These are phyloP conservation scores for Chaetoderma sp. DNA, from an alignment of 2,888 invertebrate genomes.

Conservation along the genomic window DNA sequence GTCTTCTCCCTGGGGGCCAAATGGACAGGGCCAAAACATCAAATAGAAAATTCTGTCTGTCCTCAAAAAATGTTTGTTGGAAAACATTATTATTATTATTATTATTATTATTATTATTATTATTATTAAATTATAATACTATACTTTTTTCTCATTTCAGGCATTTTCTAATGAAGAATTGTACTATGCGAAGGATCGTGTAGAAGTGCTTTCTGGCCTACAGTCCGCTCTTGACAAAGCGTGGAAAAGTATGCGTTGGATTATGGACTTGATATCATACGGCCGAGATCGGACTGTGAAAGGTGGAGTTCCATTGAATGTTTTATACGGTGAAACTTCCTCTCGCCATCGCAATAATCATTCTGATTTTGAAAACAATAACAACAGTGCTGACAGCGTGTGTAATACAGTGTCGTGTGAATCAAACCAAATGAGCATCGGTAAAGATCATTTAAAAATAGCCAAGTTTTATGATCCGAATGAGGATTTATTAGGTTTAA, in stretches of 20 bases:
- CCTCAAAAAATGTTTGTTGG: too few relatives aligned
- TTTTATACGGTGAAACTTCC: conserved; percentile 43
- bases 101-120: too few relatives aligned
- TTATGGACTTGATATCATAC: conserved; percentile 94
- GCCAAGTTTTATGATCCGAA: conserved; percentile 64
- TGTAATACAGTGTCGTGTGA: conserved; percentile 38
- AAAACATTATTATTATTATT: too few relatives aligned
- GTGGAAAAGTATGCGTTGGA: conserved; percentile 96
- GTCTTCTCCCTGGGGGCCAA: too few relatives aligned
- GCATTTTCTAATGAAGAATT: conserved; percentile 93
- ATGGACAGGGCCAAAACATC: too few relatives aligned
- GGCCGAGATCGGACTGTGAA: conserved; percentile 81
- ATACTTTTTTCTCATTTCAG: conserved; percentile 61
- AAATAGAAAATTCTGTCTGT: too few relatives aligned
- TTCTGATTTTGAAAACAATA: conserved; percentile 30
- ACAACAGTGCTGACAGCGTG: conserved; percentile 46
- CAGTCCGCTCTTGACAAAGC: conserved; percentile 87
- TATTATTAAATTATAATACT: conserved; percentile 6
- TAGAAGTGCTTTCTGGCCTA: conserved; percentile 84
- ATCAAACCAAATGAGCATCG: conserved; percentile 57
- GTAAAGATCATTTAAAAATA: conserved; percentile 57
- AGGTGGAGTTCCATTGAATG: conserved; percentile 67
- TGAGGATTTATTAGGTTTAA: conserved; percentile 39
- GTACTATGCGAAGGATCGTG: conserved; percentile 85
- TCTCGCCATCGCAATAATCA: conserved; percentile 25